Conservation (phyloP, 2,888 invertebrate species). For the Drosophila subquinaria region DNA sequence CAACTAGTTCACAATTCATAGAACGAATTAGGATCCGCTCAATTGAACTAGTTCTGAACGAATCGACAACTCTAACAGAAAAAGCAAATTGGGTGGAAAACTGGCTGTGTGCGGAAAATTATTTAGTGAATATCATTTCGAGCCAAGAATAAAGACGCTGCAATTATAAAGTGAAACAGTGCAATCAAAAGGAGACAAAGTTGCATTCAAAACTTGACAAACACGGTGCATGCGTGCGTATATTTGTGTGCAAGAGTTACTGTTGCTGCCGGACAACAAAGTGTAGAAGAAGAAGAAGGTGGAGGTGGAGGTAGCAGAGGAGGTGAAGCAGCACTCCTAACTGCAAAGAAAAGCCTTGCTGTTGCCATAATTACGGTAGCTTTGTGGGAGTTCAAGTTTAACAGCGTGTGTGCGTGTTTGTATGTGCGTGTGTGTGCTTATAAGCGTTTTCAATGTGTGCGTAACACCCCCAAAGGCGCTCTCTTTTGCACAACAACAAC, state of each 20-base stretch:
- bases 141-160: constrained; percentile 31
- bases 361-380: constrained; percentile 71
- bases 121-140: constrained; percentile 35
- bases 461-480: constrained; percentile 75
- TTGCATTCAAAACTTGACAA: constrained; percentile 1
- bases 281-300: constrained; percentile 28
- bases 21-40: neutral
- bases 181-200: constrained; percentile 11
- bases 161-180: constrained; percentile 29
- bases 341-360: constrained; percentile 58
- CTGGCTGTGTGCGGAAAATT: constrained; percentile 67
- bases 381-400: constrained; percentile 79
- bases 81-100: constrained; percentile 74
- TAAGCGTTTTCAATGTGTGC: constrained; percentile 50
- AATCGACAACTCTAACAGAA: constrained; percentile 6
- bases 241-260: constrained; percentile 29
- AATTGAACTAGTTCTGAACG: constrained; percentile 2
- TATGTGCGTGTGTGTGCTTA: constrained; percentile 21
- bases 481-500: constrained; percentile 32
- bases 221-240: constrained; percentile 18
- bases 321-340: constrained; percentile 46
- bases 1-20: neutral
- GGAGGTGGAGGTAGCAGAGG: constrained; percentile 29
- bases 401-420: constrained; percentile 45
- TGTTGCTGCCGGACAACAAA: constrained; percentile 55